These are phyloP conservation scores for Drosophila eugracilis DNA, from an alignment of 1,140 invertebrate species.

Conservation along the genomic window DNA sequence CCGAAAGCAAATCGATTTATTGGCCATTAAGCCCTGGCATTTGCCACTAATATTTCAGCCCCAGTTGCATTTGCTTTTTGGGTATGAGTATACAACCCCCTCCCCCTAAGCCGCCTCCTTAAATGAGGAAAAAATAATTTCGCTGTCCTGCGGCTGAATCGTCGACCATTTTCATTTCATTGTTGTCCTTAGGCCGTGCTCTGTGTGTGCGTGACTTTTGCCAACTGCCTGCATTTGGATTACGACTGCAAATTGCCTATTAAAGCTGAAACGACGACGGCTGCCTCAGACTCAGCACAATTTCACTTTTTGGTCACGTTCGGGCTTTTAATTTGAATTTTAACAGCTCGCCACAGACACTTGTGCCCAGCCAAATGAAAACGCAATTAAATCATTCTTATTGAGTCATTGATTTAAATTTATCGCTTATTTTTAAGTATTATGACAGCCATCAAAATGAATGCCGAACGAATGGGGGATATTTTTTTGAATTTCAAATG, in stretches of 20 bases:
- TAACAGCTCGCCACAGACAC: slow-evolving; percentile 55
- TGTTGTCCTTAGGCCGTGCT: slow-evolving; percentile 37
- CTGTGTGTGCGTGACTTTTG: slow-evolving; percentile 57
- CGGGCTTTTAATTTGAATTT: slow-evolving; percentile 55
- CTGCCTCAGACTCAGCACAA: slow-evolving; percentile 22
- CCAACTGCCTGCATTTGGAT: slow-evolving; percentile 56
- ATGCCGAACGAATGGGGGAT: background rate
- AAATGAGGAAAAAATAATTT: slow-evolving; percentile 59
- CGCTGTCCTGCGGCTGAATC: slow-evolving; percentile 31
- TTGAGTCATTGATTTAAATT: slow-evolving; percentile 55
- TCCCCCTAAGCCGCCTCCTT: no score
- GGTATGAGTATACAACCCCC: no score
- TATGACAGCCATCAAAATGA: slow-evolving; percentile 39
- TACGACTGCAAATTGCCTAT: slow-evolving; percentile 71
- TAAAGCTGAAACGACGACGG: slow-evolving; percentile 44
- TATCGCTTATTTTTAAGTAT: slow-evolving; percentile 47
- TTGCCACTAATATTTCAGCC: slow-evolving; percentile 69
- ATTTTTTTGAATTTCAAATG: slow-evolving; percentile 13
- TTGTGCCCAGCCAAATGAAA: slow-evolving; percentile 36
- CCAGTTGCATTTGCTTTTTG: slow-evolving; percentile 72
- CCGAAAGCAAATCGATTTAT: slow-evolving; percentile 73
- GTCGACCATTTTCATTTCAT: slow-evolving; percentile 1
- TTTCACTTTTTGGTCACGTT: slow-evolving; percentile 57
- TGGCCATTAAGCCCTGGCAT: slow-evolving; percentile 68
- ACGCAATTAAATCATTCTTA: slow-evolving; percentile 61